Percentiles rank a stretch among this genome's conserved stretches.
Conservation (phyloP, 1,140 invertebrate species). For the Aplysia californica region DNA sequence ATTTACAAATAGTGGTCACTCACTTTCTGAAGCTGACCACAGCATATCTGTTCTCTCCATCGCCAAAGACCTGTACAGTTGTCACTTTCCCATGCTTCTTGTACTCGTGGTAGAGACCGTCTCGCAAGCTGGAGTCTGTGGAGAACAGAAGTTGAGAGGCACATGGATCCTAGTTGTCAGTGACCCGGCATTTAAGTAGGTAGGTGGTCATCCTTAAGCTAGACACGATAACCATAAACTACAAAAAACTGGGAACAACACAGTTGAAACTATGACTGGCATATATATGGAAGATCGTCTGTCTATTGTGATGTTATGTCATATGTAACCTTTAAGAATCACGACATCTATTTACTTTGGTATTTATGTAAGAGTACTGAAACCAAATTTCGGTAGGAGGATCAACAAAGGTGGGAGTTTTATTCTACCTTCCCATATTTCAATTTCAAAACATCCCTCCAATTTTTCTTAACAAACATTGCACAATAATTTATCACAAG, state of each 20-base stretch:
- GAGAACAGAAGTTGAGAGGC: no score
- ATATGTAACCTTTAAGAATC: no score
- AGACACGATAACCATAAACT: not conserved
- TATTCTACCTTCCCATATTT: no score
- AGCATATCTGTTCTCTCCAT: conserved; percentile 85
- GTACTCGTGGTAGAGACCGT: conserved; percentile 97
- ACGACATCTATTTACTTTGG: no score
- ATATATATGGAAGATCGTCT: not conserved
- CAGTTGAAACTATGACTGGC: not conserved
- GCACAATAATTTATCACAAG: not conserved
- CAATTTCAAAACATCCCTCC: not conserved
- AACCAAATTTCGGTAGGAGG: no score
- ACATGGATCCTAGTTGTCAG: no score
- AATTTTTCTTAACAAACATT: not conserved
- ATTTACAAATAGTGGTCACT: no score
- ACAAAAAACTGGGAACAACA: not conserved
- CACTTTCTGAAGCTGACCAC: conserved; percentile 94
- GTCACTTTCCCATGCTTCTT: conserved; percentile 98
- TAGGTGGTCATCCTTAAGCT: not conserved
- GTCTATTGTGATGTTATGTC: no score
- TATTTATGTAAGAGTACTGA: no score
- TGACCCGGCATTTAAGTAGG: no score
- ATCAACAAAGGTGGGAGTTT: not conserved
- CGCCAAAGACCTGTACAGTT: conserved; percentile 89
- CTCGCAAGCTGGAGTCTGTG: conserved; percentile 86